Percentiles rank a stretch among this genome's conserved stretches.
phyloP scores from a whole-genome alignment of 2,113 vertebrate genomes.

The Coturnix japonica region DNA sequence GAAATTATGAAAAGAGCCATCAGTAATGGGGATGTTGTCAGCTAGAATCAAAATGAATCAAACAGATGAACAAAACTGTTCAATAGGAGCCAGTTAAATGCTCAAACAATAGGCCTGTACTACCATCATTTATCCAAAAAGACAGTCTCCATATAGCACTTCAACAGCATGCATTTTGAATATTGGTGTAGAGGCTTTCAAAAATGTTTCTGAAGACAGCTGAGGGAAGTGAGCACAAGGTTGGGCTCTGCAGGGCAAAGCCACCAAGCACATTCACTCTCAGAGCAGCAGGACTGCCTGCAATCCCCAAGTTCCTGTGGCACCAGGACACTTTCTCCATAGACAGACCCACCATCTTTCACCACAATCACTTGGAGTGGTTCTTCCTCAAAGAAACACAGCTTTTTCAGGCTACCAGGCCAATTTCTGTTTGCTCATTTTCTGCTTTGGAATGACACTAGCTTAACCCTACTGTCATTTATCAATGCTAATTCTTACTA shows the following conservation, averaged over 20 bases:
- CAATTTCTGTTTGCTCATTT: neutral
- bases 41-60: constrained; percentile 82
- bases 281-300: neutral
- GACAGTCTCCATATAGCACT: constrained; percentile 71
- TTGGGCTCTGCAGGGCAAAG: neutral
- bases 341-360: neutral
- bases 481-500: neutral
- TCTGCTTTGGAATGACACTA: neutral
- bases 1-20: constrained; percentile 77
- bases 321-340: neutral
- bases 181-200: neutral
- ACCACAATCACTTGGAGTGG: rapidly evolving
- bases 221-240: neutral
- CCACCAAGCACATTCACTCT: neutral
- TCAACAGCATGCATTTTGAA: constrained; percentile 25
- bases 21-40: constrained; percentile 76
- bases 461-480: rapidly evolving
- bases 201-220: neutral
- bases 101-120: constrained; percentile 77
- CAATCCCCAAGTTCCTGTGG: neutral
- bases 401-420: neutral
- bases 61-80: constrained; percentile 76
- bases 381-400: neutral
- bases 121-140: constrained; percentile 73
- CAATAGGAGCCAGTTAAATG: constrained; percentile 81